Base-by-base conservation (phyloP, 2,797 vertebrate species). In the Gallirallus australis region DNA sequence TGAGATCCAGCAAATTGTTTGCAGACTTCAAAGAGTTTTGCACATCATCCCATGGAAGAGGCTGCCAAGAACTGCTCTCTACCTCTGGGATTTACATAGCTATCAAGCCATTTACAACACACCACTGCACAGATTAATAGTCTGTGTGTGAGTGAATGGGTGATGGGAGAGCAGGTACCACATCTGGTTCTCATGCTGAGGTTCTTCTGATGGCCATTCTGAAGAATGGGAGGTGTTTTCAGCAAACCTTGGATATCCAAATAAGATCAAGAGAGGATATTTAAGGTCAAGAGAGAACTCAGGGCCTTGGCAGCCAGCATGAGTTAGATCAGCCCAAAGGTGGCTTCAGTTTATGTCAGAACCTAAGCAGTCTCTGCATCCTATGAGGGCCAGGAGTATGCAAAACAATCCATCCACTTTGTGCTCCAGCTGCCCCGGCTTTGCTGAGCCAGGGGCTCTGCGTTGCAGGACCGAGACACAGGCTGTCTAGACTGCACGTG, bases 401-500 rank as follows among this genome's bases (percentile, higher is more conserved):
- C 37, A 80, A n/a, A 70, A 3, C 1, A 1, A 11, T 23, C 7
- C 4, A 4, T 27, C 11, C 71, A 37, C 78, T 83, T 37, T 18
- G 66, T 82, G 60, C 75, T 84, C 33, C 94, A 91, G 93, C 93
- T 89, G 93, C 75, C 71, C 89, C 1, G 3, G 53, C 75, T 82
- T 56, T 82, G 40, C 70, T 3, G 3, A 27, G 42, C 20, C 60
- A 28, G 37, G 60, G 72, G 27, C 93, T 87, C 68, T 45, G 79
- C 75, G 42, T 69, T 21, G 75, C 14, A 2, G 61, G 78, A 39
- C 86, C 1, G 27, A 94, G 75, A 75, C 86, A 23, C 30, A 50
- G 73, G 19, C 94, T 95, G 95, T 90, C 93, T 89, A 89, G 94
- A 92, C 93, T 95, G 96, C 88, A 92, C 45, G 24, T 90, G 94